A percentile compares a stretch with the other conserved stretches of the same genome.
These are phyloP conservation scores for Paguma larvata DNA, from an alignment of 2,797 vertebrate species.

Conservation along the genomic window DNA sequence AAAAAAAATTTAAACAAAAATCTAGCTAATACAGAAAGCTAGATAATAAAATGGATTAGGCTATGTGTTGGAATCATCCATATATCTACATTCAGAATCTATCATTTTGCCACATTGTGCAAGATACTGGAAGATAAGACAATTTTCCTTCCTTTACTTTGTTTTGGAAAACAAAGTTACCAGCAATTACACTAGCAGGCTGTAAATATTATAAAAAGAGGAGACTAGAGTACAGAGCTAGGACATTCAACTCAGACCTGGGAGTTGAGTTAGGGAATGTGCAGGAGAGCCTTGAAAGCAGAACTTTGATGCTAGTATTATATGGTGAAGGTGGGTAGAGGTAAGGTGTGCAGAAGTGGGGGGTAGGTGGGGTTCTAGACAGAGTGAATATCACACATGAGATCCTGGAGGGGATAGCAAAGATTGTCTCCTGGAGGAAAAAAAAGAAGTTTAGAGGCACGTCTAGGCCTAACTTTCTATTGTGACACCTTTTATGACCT, in stretches of 20 bases:
- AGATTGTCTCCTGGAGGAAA: background rate
- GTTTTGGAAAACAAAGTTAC: background rate
- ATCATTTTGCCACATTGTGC: background rate
- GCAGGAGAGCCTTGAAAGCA: background rate
- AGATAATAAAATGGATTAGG: background rate
- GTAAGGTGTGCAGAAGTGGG: background rate
- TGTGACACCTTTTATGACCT: background rate
- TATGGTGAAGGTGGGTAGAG: background rate
- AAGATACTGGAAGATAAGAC: background rate
- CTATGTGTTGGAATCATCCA: background rate
- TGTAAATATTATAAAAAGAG: background rate
- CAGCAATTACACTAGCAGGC: background rate
- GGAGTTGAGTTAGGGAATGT: background rate
- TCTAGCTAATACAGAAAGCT: background rate
- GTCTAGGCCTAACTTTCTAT: background rate
- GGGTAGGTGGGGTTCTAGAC: background rate
- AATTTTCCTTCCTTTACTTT: background rate
- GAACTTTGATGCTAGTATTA: background rate
- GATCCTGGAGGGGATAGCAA: background rate
- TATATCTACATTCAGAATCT: background rate
- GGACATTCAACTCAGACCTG: too few relatives aligned
- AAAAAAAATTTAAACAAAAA: background rate
- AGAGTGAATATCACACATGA: background rate
- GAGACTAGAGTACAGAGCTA: background rate
- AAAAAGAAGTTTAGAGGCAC: background rate